Base-by-base conservation (phyloP, 2,888 invertebrate species). In the Neocrepidodera transversa region DNA sequence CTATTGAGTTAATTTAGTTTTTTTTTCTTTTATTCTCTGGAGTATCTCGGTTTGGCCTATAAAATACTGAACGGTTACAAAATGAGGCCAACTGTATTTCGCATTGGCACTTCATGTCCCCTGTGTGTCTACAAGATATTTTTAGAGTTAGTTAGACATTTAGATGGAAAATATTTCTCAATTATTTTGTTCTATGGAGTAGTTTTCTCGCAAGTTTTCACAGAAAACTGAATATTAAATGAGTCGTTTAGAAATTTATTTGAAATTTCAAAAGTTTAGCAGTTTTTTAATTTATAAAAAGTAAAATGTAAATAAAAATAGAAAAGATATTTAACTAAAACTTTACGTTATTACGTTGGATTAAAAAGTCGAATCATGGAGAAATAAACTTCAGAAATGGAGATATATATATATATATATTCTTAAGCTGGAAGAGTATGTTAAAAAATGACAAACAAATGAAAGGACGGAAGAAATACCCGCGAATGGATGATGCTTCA, bases 51-150 rank as follows among this genome's bases (percentile, higher is more conserved):
- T 26, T 45, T 10, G 3, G 28, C 4, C 13, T 26, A n/a, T n/a
- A 13, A 11, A 45, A 45, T 45, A 45, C 45, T 45, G 23, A 13
- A 45, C 18, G 45, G 26, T 18, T 42, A 18, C 52, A 42, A 52
- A 40, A 42, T 38, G 52, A 42, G 40, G 20, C 42, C 42, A 42
- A 30, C 35, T 26, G 28, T 18, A 13, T 14, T 42, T n/a, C n/a
- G 17, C 10, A 52, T 52, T 52, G 52, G 52, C 52, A 52, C 42
- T 18, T 28, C 8, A 10, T 17, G 32, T 28, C 18, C 18, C 11
- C 17, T 17, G 48, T 13, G 45, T 45, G 11, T n/a, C n/a, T 26
- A 45, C 45, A 45, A 45, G 45, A 45, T 45, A 26, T 11, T 8
- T 23, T 45, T 18, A 26, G 5, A 28, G 13, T 28, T 18, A 28